Percentiles rank a stretch among this genome's conserved stretches.
Evolutionary conservation across 1,140 invertebrate species (phyloP).

Genomic region (Laupala kohalensis): DNA sequence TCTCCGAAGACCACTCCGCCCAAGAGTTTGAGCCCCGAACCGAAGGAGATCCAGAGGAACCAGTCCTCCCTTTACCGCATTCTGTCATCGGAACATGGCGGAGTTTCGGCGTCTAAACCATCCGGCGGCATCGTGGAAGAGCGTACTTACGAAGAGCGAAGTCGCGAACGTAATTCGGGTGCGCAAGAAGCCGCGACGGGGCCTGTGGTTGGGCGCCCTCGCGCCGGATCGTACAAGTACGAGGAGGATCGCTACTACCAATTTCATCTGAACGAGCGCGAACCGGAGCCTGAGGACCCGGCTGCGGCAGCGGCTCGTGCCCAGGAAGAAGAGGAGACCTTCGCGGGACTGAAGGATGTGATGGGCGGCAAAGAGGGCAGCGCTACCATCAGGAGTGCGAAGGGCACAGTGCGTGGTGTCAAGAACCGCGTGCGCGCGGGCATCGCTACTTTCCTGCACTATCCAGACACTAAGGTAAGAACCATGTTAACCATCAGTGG

Average conservation of each 20-base stretch:
- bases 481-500: too few species aligned
- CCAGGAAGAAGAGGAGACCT: conserved; percentile 46
- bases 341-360: conserved; percentile 67
- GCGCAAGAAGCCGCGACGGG: neutral
- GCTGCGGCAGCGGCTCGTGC: conserved; percentile 23
- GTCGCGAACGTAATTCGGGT: conserved; percentile 27
- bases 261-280: conserved; percentile 66
- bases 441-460: conserved; percentile 82
- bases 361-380: conserved; percentile 45
- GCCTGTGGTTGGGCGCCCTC: neutral
- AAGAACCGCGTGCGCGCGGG: conserved; percentile 87
- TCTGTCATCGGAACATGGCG: neutral
- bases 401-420: conserved; percentile 82
- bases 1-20: neutral
- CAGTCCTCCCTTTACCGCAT: neutral
- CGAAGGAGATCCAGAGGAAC: neutral
- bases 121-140: conserved; percentile 36
- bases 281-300: conserved; percentile 19
- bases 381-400: conserved; percentile 69
- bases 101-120: neutral
- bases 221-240: conserved; percentile 24
- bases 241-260: conserved; percentile 65
- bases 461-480: conserved; percentile 56
- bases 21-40: neutral
- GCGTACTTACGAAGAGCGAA: conserved; percentile 50